These are phyloP conservation scores for Orthonychiurus folsomi DNA, from an alignment of 2,888 invertebrate genomes.

Conservation along the genomic window DNA sequence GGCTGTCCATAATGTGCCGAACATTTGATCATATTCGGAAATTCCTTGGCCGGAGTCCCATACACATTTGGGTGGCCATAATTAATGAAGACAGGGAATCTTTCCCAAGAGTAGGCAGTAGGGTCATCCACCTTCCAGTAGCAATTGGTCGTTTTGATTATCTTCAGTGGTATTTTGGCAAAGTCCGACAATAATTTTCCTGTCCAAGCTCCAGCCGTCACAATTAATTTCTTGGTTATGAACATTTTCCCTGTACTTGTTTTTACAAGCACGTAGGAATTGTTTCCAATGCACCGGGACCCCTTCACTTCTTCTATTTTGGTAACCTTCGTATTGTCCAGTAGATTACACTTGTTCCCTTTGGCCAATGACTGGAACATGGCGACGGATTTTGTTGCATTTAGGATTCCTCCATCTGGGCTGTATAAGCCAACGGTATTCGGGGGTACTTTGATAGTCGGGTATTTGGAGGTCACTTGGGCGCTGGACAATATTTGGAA, in stretches of 20 bases:
- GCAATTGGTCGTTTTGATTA: constrained; percentile 26
- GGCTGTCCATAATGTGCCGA: constrained; percentile 23
- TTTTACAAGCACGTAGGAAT: constrained; percentile 3
- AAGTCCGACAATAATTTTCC: constrained; percentile 25
- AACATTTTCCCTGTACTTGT: constrained; percentile 15
- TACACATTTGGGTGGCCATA: constrained; percentile 18
- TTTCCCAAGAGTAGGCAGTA: constrained; percentile 16
- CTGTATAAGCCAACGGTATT: constrained; percentile 25
- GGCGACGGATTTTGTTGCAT: constrained; percentile 33
- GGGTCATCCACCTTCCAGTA: constrained; percentile 32
- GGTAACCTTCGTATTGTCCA: constrained; percentile 26
- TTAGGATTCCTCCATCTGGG: constrained; percentile 32
- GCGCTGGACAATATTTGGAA: constrained; percentile 19
- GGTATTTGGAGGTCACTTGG: constrained; percentile 21
- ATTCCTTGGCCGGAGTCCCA: constrained; percentile 33
- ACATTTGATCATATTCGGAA: constrained; percentile 26
- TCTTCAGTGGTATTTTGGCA: constrained; percentile 23
- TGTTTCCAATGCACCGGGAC: background rate
- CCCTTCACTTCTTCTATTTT: constrained; percentile 13
- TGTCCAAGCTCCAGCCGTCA: constrained; percentile 35
- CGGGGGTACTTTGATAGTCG: constrained; percentile 23
- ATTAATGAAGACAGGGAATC: constrained; percentile 34
- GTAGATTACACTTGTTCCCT: constrained; percentile 19
- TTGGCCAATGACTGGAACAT: constrained; percentile 32
- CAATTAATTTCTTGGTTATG: constrained; percentile 25